Evolutionary conservation across 2,888 invertebrate species (phyloP), one percentile per base, ranked within the genome.

Genomic region (Cantharis rustica): DNA sequence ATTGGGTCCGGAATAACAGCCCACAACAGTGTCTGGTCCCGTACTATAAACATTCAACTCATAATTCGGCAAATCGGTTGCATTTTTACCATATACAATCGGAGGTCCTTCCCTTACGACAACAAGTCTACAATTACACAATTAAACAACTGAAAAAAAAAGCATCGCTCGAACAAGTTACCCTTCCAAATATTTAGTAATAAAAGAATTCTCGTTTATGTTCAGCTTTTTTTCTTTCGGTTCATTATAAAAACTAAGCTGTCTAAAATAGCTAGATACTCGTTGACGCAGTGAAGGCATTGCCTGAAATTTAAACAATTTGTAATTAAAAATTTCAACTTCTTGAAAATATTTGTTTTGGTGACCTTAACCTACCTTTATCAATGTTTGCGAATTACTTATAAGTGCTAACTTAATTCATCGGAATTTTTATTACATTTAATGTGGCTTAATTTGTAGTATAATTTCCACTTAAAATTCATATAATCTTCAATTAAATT

Each of bases 1-100:
- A 82, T 94, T 93, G 0, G 96, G 96, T 10, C 96, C 96, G 0
- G 96, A 94, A 84, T 93, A 93, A 73, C 95, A 93, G 10, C 94
- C 93, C 74, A 93, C 89, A 71, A 95, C 89, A 70, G 91, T 90
- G 72, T 90, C 89, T 26, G 90, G 85, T 15, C 92, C 91, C 47
- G 88, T 89, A 62, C 89, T 86, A 83, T 91, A 91, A 17, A 85
- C 81, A 11, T 89, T 90, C 69, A 93, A 85, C 75, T 90, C 88
- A 75, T 88, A 91, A 82, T 90, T 91, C 0, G 95, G 95, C 81
- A 96, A 88, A 85, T 95, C 94, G 72, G 93, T 92, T 69, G 94
- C 93, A 82, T 91, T 92, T 84, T 93, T 92, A 4, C 94, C 95
- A 84, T 93, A 92, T 80, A 93, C 90, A 72, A 95, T 91, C 63